phyloP scores from a whole-genome alignment of 1,140 invertebrate genomes.

The Orchesella cincta region DNA sequence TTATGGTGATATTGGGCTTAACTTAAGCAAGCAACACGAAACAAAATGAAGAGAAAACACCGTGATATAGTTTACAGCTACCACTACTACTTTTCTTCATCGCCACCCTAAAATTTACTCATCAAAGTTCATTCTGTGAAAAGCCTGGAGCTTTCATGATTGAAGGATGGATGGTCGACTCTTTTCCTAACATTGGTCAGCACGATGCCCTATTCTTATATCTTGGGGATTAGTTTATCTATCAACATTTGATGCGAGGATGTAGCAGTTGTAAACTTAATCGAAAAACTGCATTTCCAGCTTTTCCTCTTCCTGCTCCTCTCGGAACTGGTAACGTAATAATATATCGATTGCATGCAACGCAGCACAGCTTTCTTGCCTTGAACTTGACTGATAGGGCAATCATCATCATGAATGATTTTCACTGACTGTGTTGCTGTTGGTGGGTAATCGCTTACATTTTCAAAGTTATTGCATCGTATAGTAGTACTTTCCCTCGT shows the following conservation, averaged over 20 bases:
- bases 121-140: not conserved
- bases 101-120: not conserved
- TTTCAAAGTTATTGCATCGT: not conserved
- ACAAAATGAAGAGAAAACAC: not conserved
- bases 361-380: not conserved
- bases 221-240: not conserved
- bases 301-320: too few species aligned
- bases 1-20: not conserved
- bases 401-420: not conserved
- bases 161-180: not conserved
- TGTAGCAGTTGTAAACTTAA: conserved; percentile 18
- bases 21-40: not conserved
- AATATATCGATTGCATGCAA: too few species aligned
- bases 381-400: conserved; percentile 19
- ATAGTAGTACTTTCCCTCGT: not conserved
- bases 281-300: conserved; percentile 13
- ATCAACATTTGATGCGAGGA: not conserved
- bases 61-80: not conserved
- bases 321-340: too few species aligned
- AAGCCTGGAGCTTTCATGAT: not conserved
- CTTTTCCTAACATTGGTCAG: not conserved
- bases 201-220: not conserved
- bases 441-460: too few species aligned
- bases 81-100: not conserved
- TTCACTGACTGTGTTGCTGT: too few species aligned